Evolutionary conservation across 1,140 invertebrate genomes (phyloP).

Genomic region (Drosophila albomicans): DNA sequence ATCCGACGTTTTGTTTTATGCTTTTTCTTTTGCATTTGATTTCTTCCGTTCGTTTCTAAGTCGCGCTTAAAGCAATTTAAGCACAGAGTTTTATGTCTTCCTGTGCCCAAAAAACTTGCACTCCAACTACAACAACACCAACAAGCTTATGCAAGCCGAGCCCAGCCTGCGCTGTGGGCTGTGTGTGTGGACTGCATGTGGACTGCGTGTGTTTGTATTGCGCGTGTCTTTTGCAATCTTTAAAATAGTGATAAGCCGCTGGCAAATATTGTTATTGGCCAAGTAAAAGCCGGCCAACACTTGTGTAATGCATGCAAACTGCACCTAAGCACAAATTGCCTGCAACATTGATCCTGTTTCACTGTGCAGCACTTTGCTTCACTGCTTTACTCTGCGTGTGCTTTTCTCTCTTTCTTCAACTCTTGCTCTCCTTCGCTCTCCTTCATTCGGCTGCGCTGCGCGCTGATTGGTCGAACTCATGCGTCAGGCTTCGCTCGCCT

Average conservation of each 20-base stretch:
- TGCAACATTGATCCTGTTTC: constrained; percentile 64
- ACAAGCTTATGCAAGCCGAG: constrained; percentile 36
- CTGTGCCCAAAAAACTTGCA: constrained; percentile 28
- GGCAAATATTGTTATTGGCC: constrained; percentile 25
- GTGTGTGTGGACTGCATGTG: constrained; percentile 1
- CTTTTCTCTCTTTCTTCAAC: no score
- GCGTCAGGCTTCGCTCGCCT: constrained; percentile 31
- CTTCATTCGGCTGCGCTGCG: background rate
- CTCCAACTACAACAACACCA: background rate
- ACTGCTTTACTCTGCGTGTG: background rate
- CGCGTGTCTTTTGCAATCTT: constrained; percentile 19
- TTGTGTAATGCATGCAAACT: background rate
- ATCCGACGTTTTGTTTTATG: constrained; percentile 29
- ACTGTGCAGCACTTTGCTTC: constrained; percentile 23
- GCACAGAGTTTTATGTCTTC: constrained; percentile 53
- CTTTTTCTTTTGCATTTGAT: constrained; percentile 23
- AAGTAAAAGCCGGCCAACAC: constrained; percentile 1
- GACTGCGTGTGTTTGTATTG: background rate
- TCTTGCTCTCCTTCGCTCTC: background rate
- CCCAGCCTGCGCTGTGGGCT: background rate
- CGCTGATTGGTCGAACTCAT: constrained; percentile 51
- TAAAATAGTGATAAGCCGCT: constrained; percentile 21
- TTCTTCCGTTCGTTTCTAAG: constrained; percentile 45
- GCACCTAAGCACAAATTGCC: constrained; percentile 40
- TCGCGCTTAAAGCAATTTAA: constrained; percentile 45